Evolutionary conservation across 1,140 invertebrate genomes (phyloP).

Genomic region (Vanessa tameamea): DNA sequence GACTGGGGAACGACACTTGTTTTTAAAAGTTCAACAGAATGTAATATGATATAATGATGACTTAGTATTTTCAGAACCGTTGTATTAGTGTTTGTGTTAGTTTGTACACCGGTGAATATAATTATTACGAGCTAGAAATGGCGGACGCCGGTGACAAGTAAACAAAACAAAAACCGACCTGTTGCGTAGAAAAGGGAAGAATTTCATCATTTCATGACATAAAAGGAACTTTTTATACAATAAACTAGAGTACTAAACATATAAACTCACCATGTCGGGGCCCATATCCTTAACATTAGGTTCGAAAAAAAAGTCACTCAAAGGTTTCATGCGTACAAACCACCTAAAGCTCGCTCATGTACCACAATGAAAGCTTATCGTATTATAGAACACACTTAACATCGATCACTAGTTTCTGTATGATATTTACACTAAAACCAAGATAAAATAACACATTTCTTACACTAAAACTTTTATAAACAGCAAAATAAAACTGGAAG

Average conservation of each 20-base stretch:
- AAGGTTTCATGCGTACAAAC: conserved; percentile 85
- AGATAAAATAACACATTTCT: conserved; percentile 63
- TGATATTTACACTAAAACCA: conserved; percentile 48
- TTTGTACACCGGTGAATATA: conserved; percentile 60
- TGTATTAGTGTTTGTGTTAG: conserved; percentile 16
- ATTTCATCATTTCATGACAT: conserved; percentile 68
- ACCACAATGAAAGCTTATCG: conserved; percentile 67
- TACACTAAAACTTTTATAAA: conserved; percentile 58
- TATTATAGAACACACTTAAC: conserved; percentile 52
- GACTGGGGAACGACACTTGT: conserved; percentile 10
- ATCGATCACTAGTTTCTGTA: conserved; percentile 50
- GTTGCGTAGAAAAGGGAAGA: conserved; percentile 66
- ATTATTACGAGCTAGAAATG: conserved; percentile 72
- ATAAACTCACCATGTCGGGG: conserved; percentile 85
- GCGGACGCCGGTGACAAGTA: conserved; percentile 81
- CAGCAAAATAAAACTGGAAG: conserved; percentile 62
- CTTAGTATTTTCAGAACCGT: conserved; percentile 16
- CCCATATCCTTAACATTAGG: conserved; percentile 88
- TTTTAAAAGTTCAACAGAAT: conserved; percentile 17
- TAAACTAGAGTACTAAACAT: conserved; percentile 48
- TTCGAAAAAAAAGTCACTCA: conserved; percentile 85
- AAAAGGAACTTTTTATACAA: conserved; percentile 53
- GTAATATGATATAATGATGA: conserved; percentile 26
- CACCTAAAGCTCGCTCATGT: conserved; percentile 73
- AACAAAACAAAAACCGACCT: conserved; percentile 80